Evolutionary conservation across 2,888 invertebrate genomes (phyloP).

Genomic region (Belgica antarctica): DNA sequence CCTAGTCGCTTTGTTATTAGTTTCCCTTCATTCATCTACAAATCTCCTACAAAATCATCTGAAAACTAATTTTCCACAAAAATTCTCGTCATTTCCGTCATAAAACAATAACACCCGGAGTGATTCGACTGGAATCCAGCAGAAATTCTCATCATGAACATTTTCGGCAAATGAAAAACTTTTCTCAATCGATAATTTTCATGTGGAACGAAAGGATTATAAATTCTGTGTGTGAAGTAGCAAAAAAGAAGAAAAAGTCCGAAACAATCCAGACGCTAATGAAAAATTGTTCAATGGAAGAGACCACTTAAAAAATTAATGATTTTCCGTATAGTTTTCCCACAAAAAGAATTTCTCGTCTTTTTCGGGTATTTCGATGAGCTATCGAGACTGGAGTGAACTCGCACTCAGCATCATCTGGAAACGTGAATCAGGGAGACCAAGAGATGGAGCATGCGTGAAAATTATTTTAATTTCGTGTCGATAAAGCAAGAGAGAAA

Average conservation of each 20-base stretch:
- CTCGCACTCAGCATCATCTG: neutral
- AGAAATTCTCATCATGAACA: too few relatives aligned
- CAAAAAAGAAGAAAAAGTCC: neutral
- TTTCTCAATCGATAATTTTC: constrained; percentile 15
- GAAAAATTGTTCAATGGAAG: constrained; percentile 30
- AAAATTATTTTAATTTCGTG: constrained; percentile 6
- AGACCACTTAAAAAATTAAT: constrained; percentile 15
- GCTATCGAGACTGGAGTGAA: too few relatives aligned
- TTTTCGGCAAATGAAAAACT: neutral
- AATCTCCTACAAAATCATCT: too few relatives aligned
- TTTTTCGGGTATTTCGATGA: constrained; percentile 3
- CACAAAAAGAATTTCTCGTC: neutral
- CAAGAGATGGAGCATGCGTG: constrained; percentile 25
- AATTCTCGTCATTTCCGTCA: too few relatives aligned
- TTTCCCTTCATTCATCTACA: too few relatives aligned
- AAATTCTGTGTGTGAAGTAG: neutral
- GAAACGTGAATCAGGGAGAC: neutral
- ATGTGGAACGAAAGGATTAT: neutral
- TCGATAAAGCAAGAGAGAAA: too few relatives aligned
- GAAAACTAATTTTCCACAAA: too few relatives aligned
- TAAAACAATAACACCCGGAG: too few relatives aligned
- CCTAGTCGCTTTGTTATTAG: too few relatives aligned
- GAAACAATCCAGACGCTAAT: constrained; percentile 28
- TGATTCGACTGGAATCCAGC: too few relatives aligned
- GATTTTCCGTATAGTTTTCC: neutral